Base-by-base conservation (phyloP, 2,113 vertebrate species). In the Chauna torquata region DNA sequence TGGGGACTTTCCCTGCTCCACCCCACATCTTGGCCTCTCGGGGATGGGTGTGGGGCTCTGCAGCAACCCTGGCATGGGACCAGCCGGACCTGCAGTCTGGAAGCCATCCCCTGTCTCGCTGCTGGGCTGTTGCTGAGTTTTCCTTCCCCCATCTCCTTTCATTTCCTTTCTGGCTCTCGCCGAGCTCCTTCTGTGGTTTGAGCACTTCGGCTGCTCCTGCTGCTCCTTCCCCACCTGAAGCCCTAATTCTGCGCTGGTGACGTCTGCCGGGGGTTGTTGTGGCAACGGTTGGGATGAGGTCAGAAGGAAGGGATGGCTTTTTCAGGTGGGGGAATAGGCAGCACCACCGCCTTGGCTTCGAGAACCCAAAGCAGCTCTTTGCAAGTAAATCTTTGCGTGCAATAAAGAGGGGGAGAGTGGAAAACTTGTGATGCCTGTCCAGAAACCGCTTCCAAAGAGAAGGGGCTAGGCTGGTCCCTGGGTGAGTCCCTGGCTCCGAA, bases 281-380 rank as follows among this genome's bases (percentile, higher is more conserved):
- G 92, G 92, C 66, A 71, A 74, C 54, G 5, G 38, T 20, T 86
- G 94, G 86, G 91, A 87, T 96, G 95, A 95, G 89, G 47, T 92
- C 89, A 86, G 88, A 66, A 69, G 86, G 32, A 19, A 65, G 82
- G 88, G 94, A 71, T 83, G 92, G 72, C 16, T 90, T 80, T 72
- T 94, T 64, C 86, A 91, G 86, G 42, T 70, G 77, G 22, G 75
- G 77, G 36, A 88, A 38, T 16, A 52, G 49, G 65, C 88, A 54
- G 47, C 49, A 6, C 17, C 2, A 42, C 75, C 3, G 32, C 64
- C 65, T 79, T n/a, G 92, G 92, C 83, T 89, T 65, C 5, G 14
- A 30, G 19, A 90, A 86, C 62, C 36, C 28, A 2, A 62, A 86
- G 74, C 81, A 65, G 68, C 45, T 83, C 82, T 58, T 71, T 28